Evolutionary conservation across 2,888 invertebrate genomes (phyloP), one percentile per base, ranked within the genome.

Genomic region (Cantharis lateralis): DNA sequence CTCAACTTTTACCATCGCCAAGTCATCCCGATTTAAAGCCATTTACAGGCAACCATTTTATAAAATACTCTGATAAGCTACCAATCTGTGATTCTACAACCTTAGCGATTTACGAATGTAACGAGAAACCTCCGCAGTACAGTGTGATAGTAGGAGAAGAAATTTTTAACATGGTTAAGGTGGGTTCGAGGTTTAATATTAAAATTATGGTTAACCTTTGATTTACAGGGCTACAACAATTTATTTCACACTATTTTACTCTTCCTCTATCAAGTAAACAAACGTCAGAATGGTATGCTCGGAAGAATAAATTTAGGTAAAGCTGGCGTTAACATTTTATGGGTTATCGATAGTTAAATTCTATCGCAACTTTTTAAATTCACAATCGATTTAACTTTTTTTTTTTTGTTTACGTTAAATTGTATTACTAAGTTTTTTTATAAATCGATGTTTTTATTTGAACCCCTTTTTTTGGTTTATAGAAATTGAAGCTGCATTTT

Each of bases 161-260:
- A 84, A 89, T 91, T 20, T 91, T 91, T 84, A 93, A 93, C 86
- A 90, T 94, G 84, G 91, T 92, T 74, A 92, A 93, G 88, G 93
- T 93, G 7, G n/a, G 48, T 48, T n/a, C 5, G n/a, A 7, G 1
- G 2, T n/a, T 48, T 5, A n/a, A n/a, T 7, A 7, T 48, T 32
- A 2, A 9, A n/a, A n/a, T n/a, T 48, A 7, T 1, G n/a, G n/a
- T 48, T n/a, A n/a, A 5, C 13, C 7, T 2, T n/a, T n/a, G 7
- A n/a, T 48, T 48, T 48, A 80, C 86, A 93, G 92, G 96, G 97
- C 71, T 92, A 96, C 84, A 96, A 96, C 89, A 97, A 97, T 89
- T 89, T 97, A 84, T 95, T 97, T 87, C 95, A 96, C 87, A 93
- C 95, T 71, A 91, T 97, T 79, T 90, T 97, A 83, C 91, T 97